Base-by-base conservation (phyloP, 2,888 invertebrate species). In the Macaria liturata region DNA sequence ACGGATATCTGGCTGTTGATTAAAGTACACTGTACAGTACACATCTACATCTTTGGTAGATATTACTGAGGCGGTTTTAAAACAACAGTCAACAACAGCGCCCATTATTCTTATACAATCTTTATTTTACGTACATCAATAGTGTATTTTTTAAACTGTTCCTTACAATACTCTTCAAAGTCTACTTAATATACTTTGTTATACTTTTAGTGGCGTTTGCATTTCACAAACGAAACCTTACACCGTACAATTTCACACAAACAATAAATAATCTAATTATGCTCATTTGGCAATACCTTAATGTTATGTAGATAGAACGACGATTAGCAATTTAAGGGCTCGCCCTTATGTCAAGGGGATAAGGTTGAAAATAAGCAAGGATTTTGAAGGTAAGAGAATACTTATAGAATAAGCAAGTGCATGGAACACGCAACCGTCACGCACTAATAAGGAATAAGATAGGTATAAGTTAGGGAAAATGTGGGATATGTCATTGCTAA, bases 371-470 rank as follows among this genome's bases (percentile, higher is more conserved):
- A 56, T 72, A 4, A 5, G 47, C 5, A 54, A 54, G 47, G 6
- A 32, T 42, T 9, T 61, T 56, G 32, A 34, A 30, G 32, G 49
- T 46, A 46, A 46, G 9, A 49, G 49, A 42, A 40, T 53, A 39
- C 31, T 30, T 31, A 9, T 51, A 31, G 1, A 31, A 45, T 51
- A 45, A 45, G 55, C 54, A 61, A 48, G 59, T 60, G 58, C 53
- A 54, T 53, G 43, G 31, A 57, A 53, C 81, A 83, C 75, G 83
- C 83, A 82, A 81, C 49, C 72, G 76, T 81, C 78, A 76, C 69
- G 84, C 84, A 83, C 84, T 84, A 82, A 74, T 83, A 82, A 83
- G 68, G 69, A 58, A 53, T 73, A 74, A 67, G 63, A 72, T 77
- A 66, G 64, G 79, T 64, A 76, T 59, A 31, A 40, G 52, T 50